These are phyloP conservation scores for Oceanodroma leucorhoa DNA, from an alignment of 2,797 vertebrate species.

Conservation along the genomic window DNA sequence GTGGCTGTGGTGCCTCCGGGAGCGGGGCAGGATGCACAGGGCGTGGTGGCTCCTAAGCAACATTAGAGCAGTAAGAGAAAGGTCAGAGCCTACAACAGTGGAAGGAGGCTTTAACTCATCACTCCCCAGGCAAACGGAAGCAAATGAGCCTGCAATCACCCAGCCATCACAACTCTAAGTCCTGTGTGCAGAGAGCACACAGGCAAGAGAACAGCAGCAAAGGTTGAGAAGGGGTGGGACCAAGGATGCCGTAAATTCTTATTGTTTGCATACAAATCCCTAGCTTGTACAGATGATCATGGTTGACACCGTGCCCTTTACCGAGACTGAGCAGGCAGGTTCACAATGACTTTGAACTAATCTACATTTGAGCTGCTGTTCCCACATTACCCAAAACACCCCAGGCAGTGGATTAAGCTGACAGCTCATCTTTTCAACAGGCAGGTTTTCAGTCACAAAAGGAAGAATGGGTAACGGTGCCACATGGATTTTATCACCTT, in stretches of 20 bases:
- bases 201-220: background rate
- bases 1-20: constrained; percentile 81
- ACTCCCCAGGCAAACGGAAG: background rate
- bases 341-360: background rate
- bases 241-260: background rate
- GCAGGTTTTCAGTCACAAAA: background rate
- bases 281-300: background rate
- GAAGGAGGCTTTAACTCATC: background rate
- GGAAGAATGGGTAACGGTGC: background rate
- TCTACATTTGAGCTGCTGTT: background rate
- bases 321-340: background rate
- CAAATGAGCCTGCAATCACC: background rate
- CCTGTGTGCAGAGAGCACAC: background rate
- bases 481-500: background rate
- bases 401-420: background rate
- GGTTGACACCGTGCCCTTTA: background rate
- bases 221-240: background rate
- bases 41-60: constrained; percentile 73
- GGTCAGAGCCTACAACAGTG: background rate
- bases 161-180: background rate
- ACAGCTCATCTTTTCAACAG: background rate
- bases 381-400: background rate
- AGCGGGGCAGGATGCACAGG: constrained; percentile 81
- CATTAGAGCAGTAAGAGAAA: background rate
- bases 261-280: background rate